These are phyloP conservation scores for Esox masquinongy DNA, from an alignment of 2,797 vertebrate genomes.

Conservation along the genomic window DNA sequence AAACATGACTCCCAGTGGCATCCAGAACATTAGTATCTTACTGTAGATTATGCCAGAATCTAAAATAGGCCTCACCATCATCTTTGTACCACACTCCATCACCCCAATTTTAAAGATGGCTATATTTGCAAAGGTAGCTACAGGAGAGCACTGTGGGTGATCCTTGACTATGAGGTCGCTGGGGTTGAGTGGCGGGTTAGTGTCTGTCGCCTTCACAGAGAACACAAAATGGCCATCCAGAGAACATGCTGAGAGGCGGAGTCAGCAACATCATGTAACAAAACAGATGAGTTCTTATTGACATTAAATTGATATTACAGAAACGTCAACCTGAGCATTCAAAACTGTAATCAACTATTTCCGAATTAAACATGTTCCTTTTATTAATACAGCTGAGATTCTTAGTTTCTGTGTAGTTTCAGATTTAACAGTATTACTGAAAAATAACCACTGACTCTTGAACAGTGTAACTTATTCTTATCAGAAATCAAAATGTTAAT, in stretches of 20 bases:
- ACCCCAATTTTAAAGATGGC: conserved; percentile 69
- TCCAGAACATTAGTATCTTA: not conserved
- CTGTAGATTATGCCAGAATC: not conserved
- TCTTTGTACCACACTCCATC: conserved; percentile 62
- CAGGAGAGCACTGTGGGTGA: conserved; percentile 60
- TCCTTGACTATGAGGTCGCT: conserved; percentile 54
- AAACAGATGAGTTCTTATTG: not conserved
- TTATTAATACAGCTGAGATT: no score
- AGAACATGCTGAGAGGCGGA: conserved; percentile 62
- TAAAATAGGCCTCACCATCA: conserved; percentile 44
- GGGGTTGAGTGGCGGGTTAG: conserved; percentile 38
- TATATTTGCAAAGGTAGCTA: conserved; percentile 42
- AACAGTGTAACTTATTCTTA: not conserved
- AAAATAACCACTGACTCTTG: no score
- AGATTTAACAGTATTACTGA: no score
- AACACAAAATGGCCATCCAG: conserved; percentile 73
- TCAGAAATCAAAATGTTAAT: not conserved
- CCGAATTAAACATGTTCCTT: no score
- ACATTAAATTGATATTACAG: not conserved
- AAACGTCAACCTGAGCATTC: no score
- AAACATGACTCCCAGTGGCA: not conserved
- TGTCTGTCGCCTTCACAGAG: conserved; percentile 54
- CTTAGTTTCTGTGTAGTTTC: no score
- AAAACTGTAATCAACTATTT: no score
- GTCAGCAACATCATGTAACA: not conserved